These are phyloP conservation scores for Silurus asotus DNA, from an alignment of 2,113 vertebrate species.

Conservation along the genomic window DNA sequence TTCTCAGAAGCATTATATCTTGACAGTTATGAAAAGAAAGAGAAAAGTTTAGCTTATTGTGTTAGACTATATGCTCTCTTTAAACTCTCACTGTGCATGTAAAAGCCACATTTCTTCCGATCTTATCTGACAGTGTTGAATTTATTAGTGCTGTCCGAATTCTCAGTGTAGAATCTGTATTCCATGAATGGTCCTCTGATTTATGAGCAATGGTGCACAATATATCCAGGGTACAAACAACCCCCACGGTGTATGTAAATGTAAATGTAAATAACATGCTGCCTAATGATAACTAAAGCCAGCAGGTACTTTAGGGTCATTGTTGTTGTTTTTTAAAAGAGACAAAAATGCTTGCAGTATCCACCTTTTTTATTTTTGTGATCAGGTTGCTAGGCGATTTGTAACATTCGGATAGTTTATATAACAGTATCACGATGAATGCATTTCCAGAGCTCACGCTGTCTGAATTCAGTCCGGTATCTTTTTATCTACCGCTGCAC, in stretches of 20 bases:
- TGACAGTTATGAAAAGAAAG: too few species aligned
- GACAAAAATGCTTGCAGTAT: neutral
- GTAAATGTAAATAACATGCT: neutral
- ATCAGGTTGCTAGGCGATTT: conserved; percentile 8
- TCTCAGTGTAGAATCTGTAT: neutral
- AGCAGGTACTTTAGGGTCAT: neutral
- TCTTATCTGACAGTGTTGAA: neutral
- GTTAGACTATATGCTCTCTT: neutral
- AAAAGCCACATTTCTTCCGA: neutral
- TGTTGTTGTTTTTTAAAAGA: neutral
- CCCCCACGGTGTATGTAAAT: neutral
- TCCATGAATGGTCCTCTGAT: neutral
- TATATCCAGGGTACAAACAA: neutral
- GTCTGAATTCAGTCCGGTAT: neutral
- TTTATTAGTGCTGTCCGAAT: neutral
- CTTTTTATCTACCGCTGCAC: neutral
- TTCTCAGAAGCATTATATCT: too few species aligned
- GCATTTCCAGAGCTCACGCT: neutral
- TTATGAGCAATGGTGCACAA: neutral
- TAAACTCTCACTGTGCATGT: neutral
- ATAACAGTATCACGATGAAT: conserved; percentile 15
- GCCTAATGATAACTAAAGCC: neutral
- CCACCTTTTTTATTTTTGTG: neutral
- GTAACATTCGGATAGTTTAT: conserved; percentile 5
- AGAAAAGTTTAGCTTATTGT: too few species aligned